Percentiles rank a stretch among this genome's conserved stretches.
These are phyloP conservation scores for Copidosoma aretas DNA, from an alignment of 2,888 invertebrate genomes.

Conservation along the genomic window DNA sequence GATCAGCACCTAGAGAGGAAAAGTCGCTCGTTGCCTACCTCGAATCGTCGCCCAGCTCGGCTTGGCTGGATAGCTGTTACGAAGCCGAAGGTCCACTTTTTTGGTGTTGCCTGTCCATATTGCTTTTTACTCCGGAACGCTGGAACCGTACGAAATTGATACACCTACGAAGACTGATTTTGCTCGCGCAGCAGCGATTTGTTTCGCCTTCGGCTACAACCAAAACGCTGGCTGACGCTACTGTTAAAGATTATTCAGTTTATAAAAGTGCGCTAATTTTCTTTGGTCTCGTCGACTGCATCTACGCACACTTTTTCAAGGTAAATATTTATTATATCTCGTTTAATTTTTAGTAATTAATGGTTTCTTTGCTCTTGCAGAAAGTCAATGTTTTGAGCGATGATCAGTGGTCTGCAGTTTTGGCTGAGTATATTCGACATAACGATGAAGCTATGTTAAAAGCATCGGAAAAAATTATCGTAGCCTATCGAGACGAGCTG, in stretches of 20 bases:
- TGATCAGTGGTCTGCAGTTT: constrained; percentile 86
- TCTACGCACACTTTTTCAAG: constrained; percentile 87
- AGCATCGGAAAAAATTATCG: constrained; percentile 82
- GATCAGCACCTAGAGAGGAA: constrained; percentile 80
- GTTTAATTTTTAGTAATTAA: background rate
- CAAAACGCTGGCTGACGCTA: constrained; percentile 65
- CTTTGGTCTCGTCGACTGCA: constrained; percentile 83
- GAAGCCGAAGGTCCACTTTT: constrained; percentile 94
- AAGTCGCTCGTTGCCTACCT: constrained; percentile 77
- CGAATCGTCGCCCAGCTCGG: constrained; percentile 69
- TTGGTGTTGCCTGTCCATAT: constrained; percentile 80
- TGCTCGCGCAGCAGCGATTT: constrained; percentile 79
- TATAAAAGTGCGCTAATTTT: constrained; percentile 88
- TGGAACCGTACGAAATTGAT: constrained; percentile 78
- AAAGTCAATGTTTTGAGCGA: constrained; percentile 73
- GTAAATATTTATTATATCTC: constrained; percentile 61
- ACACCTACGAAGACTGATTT: constrained; percentile 78
- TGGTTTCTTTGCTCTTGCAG: constrained; percentile 61
- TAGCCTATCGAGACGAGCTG: constrained; percentile 85
- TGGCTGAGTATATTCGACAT: constrained; percentile 92
- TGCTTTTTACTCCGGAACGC: constrained; percentile 77
- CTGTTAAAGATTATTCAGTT: constrained; percentile 73
- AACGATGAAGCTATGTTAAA: constrained; percentile 92
- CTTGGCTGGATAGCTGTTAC: constrained; percentile 82
- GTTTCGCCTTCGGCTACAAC: constrained; percentile 70